These are phyloP conservation scores for Micromys minutus DNA, from an alignment of 2,113 vertebrate genomes.

Conservation along the genomic window DNA sequence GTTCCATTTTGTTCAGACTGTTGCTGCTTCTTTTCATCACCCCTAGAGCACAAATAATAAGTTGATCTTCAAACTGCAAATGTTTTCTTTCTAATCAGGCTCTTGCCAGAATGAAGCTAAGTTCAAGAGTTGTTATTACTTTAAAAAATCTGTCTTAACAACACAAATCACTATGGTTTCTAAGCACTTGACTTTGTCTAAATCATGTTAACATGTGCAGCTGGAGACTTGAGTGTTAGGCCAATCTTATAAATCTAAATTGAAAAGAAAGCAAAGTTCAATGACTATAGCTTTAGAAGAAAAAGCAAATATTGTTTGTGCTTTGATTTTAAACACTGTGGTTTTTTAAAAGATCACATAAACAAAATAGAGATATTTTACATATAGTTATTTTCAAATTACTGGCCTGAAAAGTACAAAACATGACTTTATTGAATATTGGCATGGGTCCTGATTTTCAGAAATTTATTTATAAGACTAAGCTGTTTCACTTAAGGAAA, in stretches of 20 bases:
- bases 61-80: constrained; percentile 70
- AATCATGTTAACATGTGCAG: constrained; percentile 49
- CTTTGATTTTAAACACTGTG: constrained; percentile 17
- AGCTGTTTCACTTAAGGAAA: neutral
- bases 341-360: constrained; percentile 35
- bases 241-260: constrained; percentile 59
- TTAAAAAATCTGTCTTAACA: constrained; percentile 72
- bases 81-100: constrained; percentile 68
- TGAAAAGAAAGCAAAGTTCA: constrained; percentile 55
- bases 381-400: constrained; percentile 37
- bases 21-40: constrained; percentile 69
- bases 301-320: constrained; percentile 31
- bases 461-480: neutral
- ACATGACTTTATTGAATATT: constrained; percentile 29
- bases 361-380: constrained; percentile 16
- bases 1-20: constrained; percentile 47
- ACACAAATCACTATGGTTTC: constrained; percentile 55
- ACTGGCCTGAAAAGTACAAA: constrained; percentile 9
- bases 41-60: constrained; percentile 70
- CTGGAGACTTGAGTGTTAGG: constrained; percentile 1
- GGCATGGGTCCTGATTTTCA: neutral
- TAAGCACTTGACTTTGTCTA: constrained; percentile 58
- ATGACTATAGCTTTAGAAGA: neutral
- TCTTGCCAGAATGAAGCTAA: constrained; percentile 61
- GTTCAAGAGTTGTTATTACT: constrained; percentile 72